These are phyloP conservation scores for Boulengerochromis microlepis DNA, from an alignment of 2,113 vertebrate genomes.

Conservation along the genomic window DNA sequence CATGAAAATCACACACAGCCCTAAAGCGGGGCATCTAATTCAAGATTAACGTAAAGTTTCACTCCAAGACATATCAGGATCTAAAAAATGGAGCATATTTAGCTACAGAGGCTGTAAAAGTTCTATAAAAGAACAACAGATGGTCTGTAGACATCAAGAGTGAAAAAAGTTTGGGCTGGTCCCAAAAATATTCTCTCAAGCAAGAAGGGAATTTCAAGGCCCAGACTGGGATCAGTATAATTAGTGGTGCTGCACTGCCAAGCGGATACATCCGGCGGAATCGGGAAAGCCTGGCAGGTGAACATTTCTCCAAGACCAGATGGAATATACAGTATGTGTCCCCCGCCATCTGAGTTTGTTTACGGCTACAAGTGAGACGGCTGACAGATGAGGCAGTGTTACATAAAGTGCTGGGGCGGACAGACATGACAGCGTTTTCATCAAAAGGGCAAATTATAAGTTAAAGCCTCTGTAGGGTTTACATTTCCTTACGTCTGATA, in stretches of 20 bases:
- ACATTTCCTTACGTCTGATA: background rate
- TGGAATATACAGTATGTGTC: slow-evolving; percentile 24
- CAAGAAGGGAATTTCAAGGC: slow-evolving; percentile 41
- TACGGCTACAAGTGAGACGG: background rate
- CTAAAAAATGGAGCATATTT: background rate
- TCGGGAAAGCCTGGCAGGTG: slow-evolving; percentile 54
- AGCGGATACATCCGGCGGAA: slow-evolving; percentile 46
- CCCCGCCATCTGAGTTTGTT: slow-evolving; percentile 27
- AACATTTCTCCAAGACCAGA: slow-evolving; percentile 25
- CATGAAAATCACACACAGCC: background rate
- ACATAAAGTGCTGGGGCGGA: background rate
- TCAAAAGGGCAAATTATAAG: background rate
- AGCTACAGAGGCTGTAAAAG: background rate
- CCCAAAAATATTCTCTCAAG: slow-evolving; percentile 33
- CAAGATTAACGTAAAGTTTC: background rate
- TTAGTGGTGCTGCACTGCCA: slow-evolving; percentile 54
- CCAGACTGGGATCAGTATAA: slow-evolving; percentile 59
- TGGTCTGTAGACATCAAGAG: slow-evolving; percentile 25
- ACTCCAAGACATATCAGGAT: background rate
- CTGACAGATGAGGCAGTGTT: background rate
- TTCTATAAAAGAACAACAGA: slow-evolving; percentile 31
- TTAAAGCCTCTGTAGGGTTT: background rate
- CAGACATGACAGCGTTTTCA: background rate
- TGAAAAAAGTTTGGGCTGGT: slow-evolving; percentile 18
- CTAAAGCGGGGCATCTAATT: background rate